Conservation (phyloP, 2,113 vertebrate genomes). For the Myanophis thanlyinensis region DNA sequence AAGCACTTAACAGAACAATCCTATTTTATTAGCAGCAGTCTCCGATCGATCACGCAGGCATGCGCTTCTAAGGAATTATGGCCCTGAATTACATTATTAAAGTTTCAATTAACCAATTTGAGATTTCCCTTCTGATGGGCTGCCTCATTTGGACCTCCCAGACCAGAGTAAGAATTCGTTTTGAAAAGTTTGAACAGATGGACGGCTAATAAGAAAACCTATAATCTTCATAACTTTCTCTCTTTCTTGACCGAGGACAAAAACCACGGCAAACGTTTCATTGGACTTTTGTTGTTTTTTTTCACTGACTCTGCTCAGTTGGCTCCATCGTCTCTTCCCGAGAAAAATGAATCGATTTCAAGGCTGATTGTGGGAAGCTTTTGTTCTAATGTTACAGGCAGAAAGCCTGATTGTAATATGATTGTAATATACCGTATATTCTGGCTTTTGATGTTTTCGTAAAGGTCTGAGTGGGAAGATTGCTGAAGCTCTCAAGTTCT, state of each 20-base stretch:
- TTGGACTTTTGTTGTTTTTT: accelerated
- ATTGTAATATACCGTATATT: not conserved
- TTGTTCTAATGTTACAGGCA: not conserved
- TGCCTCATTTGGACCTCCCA: not conserved
- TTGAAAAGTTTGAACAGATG: not conserved
- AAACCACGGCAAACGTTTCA: not conserved
- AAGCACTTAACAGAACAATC: not conserved
- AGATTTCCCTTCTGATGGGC: not conserved
- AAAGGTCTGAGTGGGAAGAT: not conserved
- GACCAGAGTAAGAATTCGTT: not conserved
- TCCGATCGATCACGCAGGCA: no score
- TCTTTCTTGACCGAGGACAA: not conserved
- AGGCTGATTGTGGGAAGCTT: not conserved
- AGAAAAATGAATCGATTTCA: not conserved
- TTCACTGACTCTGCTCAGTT: not conserved
- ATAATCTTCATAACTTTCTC: not conserved
- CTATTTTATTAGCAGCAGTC: not conserved
- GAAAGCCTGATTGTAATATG: not conserved
- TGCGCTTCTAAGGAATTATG: not conserved
- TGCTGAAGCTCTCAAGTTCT: constrained; percentile 28
- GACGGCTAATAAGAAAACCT: not conserved
- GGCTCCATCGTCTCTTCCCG: not conserved
- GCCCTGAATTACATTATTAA: not conserved
- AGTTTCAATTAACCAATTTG: not conserved
- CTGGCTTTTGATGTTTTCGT: not conserved